These are phyloP conservation scores for Drepana falcataria DNA, from an alignment of 2,888 invertebrate species.

Conservation along the genomic window DNA sequence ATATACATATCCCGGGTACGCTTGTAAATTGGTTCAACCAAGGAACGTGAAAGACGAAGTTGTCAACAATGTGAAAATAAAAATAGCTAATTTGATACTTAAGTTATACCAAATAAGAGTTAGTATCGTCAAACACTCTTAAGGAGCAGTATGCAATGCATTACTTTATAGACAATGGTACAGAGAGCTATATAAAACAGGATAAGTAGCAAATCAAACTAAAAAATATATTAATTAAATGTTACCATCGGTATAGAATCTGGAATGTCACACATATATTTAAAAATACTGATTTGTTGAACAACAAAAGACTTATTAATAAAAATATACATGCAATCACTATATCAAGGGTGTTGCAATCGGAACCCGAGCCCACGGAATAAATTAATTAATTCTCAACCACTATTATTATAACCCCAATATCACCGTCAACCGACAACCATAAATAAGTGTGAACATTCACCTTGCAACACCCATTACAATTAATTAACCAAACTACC, in stretches of 20 bases:
- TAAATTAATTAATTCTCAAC: conserved; percentile 38
- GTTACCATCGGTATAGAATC: conserved; percentile 53
- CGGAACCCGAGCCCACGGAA: conserved; percentile 37
- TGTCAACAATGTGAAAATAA: conserved; percentile 26
- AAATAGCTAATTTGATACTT: conserved; percentile 29
- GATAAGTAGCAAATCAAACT: conserved; percentile 43
- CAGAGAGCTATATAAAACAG: conserved; percentile 47
- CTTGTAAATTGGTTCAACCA: conserved; percentile 25
- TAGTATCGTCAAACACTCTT: conserved; percentile 7
- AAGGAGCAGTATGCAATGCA: conserved; percentile 12
- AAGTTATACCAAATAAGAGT: conserved; percentile 42
- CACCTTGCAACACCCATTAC: conserved; percentile 59
- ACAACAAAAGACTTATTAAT: conserved; percentile 60
- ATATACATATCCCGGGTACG: conserved; percentile 17
- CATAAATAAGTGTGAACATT: conserved; percentile 34
- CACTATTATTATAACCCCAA: conserved; percentile 30
- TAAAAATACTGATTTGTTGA: conserved; percentile 76
- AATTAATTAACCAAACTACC: conserved; percentile 35
- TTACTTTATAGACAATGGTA: conserved; percentile 17
- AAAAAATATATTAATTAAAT: conserved; percentile 18
- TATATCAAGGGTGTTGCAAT: conserved; percentile 54
- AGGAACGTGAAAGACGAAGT: conserved; percentile 36
- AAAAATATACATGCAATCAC: conserved; percentile 59
- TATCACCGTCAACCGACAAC: conserved; percentile 31
- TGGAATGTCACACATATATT: conserved; percentile 77